Base-by-base conservation (phyloP, 2,113 vertebrate genomes). In the Periophthalmodon schlosseri region DNA sequence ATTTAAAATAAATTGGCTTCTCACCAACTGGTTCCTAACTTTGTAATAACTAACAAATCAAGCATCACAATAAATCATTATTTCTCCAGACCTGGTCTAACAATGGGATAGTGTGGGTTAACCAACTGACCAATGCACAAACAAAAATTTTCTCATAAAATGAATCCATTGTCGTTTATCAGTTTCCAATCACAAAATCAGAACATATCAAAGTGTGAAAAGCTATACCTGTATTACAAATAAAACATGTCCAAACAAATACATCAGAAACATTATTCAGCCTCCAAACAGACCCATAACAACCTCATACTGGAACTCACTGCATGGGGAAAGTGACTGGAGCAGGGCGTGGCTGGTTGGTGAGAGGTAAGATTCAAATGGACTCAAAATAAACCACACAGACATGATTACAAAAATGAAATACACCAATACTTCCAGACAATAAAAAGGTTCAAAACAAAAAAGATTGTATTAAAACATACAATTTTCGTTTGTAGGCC, bases 201-300 rank as follows among this genome's bases (percentile, higher is more conserved):
- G 54, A 57, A 57, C n/a, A 21, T 57, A 7, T 21, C 54, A 57
- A n/a, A 57, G n/a, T 57, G 1, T 57, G n/a, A n/a, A 57, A 57
- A 21, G 54, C 54, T n/a, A 21, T 46, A 46, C 44, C 44, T 46
- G n/a, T 56, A 56, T 56, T 7, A 21, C 20, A 56, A 56, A 1
- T 21, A 56, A 56, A 56, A 56, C 18, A 56, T 56, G 54, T 56
- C n/a, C 57, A 58, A 58, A 58, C 12, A 58, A 58, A 24, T 58
- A 24, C 11, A 58, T 58, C 21, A 23, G 57, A 23, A 58, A 58
- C 9, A 1, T 58, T 24, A 58, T 58, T 4, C 21, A 58, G 3
- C 57, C 57, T 58, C 8, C 21, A 12, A 2, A 58, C 7, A 58
- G 21, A 58, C 57, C 57, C 9, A 24, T 13, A 58, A n/a, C 23